A percentile compares a stretch with the other conserved stretches of the same genome.
These are phyloP conservation scores for Lycocerus yunnanus DNA, from an alignment of 2,888 invertebrate species.

Conservation along the genomic window DNA sequence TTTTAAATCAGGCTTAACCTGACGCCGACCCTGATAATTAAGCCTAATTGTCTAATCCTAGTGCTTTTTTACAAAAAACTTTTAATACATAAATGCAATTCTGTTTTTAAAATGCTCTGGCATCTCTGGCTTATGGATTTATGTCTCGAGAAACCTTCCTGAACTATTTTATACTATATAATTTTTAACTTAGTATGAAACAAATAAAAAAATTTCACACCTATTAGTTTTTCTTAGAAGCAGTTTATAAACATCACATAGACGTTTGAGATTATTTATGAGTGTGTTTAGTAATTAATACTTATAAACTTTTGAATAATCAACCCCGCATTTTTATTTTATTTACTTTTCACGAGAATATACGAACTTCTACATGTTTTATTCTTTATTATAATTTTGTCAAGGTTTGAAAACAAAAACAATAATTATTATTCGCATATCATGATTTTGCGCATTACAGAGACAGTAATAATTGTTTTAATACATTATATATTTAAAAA, in stretches of 20 bases:
- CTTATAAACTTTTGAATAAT: background rate
- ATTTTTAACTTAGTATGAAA: background rate
- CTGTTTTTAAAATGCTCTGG: no score
- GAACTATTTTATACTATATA: no score
- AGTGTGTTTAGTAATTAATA: background rate
- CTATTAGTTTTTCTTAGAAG: background rate
- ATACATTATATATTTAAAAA: no score
- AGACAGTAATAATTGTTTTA: no score
- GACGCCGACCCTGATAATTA: no score
- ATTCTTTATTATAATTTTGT: background rate
- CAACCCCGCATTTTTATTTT: background rate
- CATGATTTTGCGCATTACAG: no score
- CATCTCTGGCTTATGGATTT: no score
- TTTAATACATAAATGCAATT: no score
- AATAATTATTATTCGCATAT: background rate
- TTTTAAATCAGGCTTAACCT: no score
- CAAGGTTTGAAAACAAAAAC: background rate
- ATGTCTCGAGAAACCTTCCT: no score
- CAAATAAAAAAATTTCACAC: background rate
- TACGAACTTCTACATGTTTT: background rate
- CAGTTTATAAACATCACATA: background rate
- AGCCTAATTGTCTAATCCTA: no score
- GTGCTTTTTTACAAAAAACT: no score
- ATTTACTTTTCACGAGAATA: background rate
- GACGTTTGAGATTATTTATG: background rate